phyloP scores from a whole-genome alignment of 1,140 invertebrate genomes.

The Zaprionus ornatus region DNA sequence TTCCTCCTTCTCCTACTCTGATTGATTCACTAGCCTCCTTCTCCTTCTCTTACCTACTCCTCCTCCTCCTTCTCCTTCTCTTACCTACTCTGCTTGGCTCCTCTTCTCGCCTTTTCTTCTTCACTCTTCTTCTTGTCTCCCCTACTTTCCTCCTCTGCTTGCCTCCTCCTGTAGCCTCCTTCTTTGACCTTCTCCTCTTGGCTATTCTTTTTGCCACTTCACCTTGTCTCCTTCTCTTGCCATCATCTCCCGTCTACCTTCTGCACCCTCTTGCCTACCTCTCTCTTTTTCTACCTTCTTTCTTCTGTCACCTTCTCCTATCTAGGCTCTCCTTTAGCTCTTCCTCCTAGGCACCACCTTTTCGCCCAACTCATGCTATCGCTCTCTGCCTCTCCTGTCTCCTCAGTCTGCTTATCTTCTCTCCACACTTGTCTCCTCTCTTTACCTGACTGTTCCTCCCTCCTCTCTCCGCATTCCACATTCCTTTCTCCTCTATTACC shows the following conservation, averaged over 20 bases:
- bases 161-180: neutral
- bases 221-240: neutral
- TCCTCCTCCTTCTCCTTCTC: too few relatives aligned
- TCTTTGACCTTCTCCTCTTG: neutral
- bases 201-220: too few relatives aligned
- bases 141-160: too few relatives aligned
- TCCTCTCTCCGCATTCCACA: neutral
- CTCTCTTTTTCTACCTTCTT: neutral
- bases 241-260: neutral
- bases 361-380: neutral
- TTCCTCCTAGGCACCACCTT: neutral
- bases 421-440: neutral
- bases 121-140: neutral
- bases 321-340: neutral
- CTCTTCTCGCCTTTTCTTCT: too few relatives aligned
- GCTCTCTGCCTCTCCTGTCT: neutral
- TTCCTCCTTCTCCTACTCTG: neutral
- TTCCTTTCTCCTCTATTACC: neutral
- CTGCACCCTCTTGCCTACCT: neutral
- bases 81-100: too few relatives aligned
- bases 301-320: neutral
- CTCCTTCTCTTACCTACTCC: neutral
- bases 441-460: neutral
- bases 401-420: neutral
- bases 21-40: neutral